Evolutionary conservation across 2,113 vertebrate genomes (phyloP), one percentile per base, ranked within the genome.

Genomic region (Chionis minor): DNA sequence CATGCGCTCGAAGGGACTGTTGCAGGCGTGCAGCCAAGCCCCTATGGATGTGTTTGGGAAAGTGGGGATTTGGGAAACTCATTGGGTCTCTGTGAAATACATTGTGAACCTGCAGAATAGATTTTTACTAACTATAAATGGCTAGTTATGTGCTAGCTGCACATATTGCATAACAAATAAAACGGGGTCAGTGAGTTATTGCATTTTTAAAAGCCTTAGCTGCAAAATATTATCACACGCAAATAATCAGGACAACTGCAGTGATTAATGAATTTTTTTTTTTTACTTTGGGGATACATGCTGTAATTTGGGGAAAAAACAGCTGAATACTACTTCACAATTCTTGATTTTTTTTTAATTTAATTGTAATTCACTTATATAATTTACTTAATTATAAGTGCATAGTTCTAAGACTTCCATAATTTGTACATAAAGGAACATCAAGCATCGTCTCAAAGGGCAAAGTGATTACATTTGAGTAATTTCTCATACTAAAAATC

Each of bases 401-500:
- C 83, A 33, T 47, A 87, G 86, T 69, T 86, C 65, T 75, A 94
- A 81, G 72, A 44, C 35, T 94, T 94, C 72, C 87, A 62, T 55
- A 78, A 89, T 94, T 87, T 85, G 77, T 85, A 87, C 93, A 75
- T 84, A 92, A 95, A 96, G n/a, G 67, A 86, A 70, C 63, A 67
- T 67, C 86, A 74, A 87, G 86, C 66, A 89, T 81, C 83, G 71
- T 91, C 89, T 92, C 65, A 89, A 81, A 91, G 69, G 83, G 77
- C 61, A 91, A 81, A 92, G n/a, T 62, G 72, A 90, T 95, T 78
- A 91, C 73, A 67, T 86, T 42, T 74, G 45, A 86, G 83, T 38
- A 44, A 78, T 91, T 91, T 71, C 83, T 91, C 32, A 11, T 55
- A 8, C 72, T 74, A 67, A 75, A 78, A 92, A 89, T 86, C 77